Evolutionary conservation across 2,113 vertebrate species (phyloP).

Genomic region (Nycticorax nycticorax): DNA sequence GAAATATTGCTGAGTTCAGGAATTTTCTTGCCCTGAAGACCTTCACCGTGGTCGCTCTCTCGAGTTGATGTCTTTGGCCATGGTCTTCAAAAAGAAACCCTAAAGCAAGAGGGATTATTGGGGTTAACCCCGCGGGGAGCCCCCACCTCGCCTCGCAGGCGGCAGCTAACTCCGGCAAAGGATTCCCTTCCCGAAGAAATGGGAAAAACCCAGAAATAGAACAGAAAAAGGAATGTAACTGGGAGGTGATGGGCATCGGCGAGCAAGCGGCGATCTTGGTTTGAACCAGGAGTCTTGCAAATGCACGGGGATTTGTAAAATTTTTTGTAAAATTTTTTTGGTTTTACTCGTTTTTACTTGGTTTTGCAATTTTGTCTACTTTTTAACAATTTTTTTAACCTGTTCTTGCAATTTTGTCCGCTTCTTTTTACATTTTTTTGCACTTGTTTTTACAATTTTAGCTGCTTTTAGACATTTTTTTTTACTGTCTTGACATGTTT

Average conservation of each 20-base stretch:
- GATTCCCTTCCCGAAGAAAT: not conserved
- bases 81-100: not conserved
- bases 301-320: not conserved
- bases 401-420: not conserved
- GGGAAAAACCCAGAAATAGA: not conserved
- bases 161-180: not conserved
- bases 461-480: too few species aligned
- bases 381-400: not conserved
- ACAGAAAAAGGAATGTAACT: too few species aligned
- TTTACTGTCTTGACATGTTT: not conserved
- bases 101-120: not conserved
- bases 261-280: rapidly evolving
- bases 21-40: not conserved
- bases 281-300: not conserved
- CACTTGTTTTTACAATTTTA: too few species aligned
- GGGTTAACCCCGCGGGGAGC: not conserved
- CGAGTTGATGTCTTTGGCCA: not conserved
- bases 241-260: rapidly evolving
- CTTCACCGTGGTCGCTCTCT: not conserved
- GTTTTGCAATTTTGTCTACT: too few species aligned
- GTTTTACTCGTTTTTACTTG: too few species aligned
- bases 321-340: too few species aligned
- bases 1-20: not conserved
- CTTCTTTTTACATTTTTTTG: not conserved
- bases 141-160: not conserved